phyloP scores from a whole-genome alignment of 2,113 vertebrate species.

The Sinocyclocheilus anophthalmus region DNA sequence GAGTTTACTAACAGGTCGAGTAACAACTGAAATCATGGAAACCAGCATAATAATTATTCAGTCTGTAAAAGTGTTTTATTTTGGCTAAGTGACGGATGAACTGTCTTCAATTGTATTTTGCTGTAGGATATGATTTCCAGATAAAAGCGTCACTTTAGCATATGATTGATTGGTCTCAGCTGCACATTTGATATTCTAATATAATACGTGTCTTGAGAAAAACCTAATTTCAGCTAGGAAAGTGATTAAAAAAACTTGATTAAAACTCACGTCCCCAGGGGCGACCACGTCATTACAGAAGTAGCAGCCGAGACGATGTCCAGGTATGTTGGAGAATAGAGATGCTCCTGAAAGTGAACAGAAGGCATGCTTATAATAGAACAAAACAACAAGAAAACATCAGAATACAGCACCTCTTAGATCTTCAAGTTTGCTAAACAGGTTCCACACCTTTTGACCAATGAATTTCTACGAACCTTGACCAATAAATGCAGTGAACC shows the following conservation, averaged over 20 bases:
- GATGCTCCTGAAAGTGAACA: slow-evolving; percentile 78
- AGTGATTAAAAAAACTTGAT: not conserved
- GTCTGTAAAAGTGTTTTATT: not conserved
- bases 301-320: slow-evolving; percentile 95
- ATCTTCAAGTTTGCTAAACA: too few species aligned
- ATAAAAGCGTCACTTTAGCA: not conserved
- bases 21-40: not conserved
- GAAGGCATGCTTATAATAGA: not conserved
- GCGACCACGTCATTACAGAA: slow-evolving; percentile 99
- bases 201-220: not conserved
- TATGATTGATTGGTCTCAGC: not conserved
- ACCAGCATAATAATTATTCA: not conserved
- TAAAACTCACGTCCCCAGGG: slow-evolving; percentile 90
- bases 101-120: not conserved
- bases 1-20: not conserved
- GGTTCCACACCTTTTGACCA: too few species aligned
- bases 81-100: not conserved
- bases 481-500: not conserved
- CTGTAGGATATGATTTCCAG: not conserved
- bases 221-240: not conserved
- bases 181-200: not conserved
- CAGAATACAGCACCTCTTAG: not conserved
- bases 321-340: slow-evolving; percentile 97
- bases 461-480: not conserved
- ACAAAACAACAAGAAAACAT: not conserved